Conservation (phyloP, 2,888 invertebrate genomes). For the Pammene fasciana region DNA sequence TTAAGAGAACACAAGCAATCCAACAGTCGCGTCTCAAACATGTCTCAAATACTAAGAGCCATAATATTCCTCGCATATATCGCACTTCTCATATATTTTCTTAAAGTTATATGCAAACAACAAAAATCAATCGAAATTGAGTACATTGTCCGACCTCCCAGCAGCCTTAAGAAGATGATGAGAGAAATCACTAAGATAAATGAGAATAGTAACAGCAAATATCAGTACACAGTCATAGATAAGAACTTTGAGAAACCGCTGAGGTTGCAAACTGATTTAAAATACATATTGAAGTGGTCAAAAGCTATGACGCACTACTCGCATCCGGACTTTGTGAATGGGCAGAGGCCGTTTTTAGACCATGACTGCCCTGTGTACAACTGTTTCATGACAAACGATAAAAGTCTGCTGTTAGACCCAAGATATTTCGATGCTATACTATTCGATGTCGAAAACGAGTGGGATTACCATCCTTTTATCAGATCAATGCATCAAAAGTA, state of each 20-base stretch:
- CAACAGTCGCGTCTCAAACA: slow-evolving; percentile 45
- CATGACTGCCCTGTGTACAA: slow-evolving; percentile 67
- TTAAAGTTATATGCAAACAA: slow-evolving; percentile 49
- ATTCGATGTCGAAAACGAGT: slow-evolving; percentile 75
- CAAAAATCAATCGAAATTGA: slow-evolving; percentile 56
- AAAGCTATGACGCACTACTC: slow-evolving; percentile 53
- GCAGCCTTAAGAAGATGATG: slow-evolving; percentile 49
- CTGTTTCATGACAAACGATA: slow-evolving; percentile 72
- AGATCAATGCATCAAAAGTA: slow-evolving; percentile 74
- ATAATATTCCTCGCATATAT: slow-evolving; percentile 55
- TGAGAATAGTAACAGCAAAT: slow-evolving; percentile 29
- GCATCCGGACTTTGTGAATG: slow-evolving; percentile 49
- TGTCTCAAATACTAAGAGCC: slow-evolving; percentile 61
- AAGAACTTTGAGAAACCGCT: slow-evolving; percentile 49
- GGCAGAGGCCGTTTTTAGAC: slow-evolving; percentile 60
- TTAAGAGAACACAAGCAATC: slow-evolving; percentile 2
- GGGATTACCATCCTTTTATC: slow-evolving; percentile 57
- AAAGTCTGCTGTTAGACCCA: slow-evolving; percentile 59
- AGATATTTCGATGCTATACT: slow-evolving; percentile 76
- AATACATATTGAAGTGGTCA: slow-evolving; percentile 65
- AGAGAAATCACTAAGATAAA: slow-evolving; percentile 48
- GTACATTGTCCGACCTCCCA: slow-evolving; percentile 53
- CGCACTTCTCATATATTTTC: slow-evolving; percentile 54
- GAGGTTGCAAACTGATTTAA: slow-evolving; percentile 63
- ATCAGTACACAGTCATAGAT: slow-evolving; percentile 48